Base-by-base conservation (phyloP, 2,113 vertebrate genomes). In the Anseranas semipalmata region DNA sequence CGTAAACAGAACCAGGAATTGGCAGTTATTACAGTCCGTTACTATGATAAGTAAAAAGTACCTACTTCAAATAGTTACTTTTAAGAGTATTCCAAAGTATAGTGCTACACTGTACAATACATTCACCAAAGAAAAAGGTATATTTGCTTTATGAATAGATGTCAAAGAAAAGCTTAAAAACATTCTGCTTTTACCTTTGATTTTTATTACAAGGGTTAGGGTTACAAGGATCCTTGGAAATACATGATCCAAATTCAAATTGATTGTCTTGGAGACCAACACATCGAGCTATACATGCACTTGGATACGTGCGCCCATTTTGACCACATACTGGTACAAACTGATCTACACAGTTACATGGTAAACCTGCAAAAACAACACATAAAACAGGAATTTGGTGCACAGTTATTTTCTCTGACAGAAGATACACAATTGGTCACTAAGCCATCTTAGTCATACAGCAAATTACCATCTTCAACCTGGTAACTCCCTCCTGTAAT, bases 241-340 rank as follows among this genome's bases (percentile, higher is more conserved):
- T 97, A 86, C 99, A 99, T 0, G 98, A 98, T 79, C 99, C 99
- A 79, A 99, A 99, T 83, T 99, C 98, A 97, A 99, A 99, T 33
- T 99, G 98, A 72, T 98, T 98, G 97, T 99, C 99, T 84, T 98
- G 98, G 90, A 99, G 99, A 35, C 99, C 99, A 91, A 99, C 98
- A 33, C 99, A 99, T 85, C 99, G 99, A 55, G 99, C 99, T 68
- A 99, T 98, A 30, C 99, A 99, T 0, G 99, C 99, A 7, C 99
- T 99, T 86, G 99, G 99, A 53, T 99, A 99, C 0, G 99, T 99
- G 75, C 99, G 99, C 27, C 99, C 99, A 4, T 99, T 99, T 6
- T 98, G 98, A 17, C 99, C 99, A 83, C 99, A 99, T 8, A 99
- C 99, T 0, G 99, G 99, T 67, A 99, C 98, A 93, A 99, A 99